Evolutionary conservation across 2,797 vertebrate genomes (phyloP).

Genomic region (Halcyon chelicuti): DNA sequence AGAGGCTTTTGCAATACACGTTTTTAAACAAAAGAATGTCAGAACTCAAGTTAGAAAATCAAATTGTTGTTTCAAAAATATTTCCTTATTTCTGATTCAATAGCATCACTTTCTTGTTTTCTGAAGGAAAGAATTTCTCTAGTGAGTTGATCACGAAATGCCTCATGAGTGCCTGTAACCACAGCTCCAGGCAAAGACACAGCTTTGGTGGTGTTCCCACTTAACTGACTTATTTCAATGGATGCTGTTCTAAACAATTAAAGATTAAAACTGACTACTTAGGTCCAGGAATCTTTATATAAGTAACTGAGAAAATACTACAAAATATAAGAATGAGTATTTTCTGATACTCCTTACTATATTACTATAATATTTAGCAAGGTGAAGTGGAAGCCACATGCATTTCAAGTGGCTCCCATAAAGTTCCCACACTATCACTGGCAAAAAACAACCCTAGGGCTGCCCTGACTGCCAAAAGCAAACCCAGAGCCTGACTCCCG

Average conservation of each 20-base stretch:
- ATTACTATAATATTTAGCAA: not conserved
- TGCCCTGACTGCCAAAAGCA: not conserved
- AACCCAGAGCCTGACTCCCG: not conserved
- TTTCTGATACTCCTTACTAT: not conserved
- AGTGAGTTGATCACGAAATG: not conserved
- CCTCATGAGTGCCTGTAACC: no score
- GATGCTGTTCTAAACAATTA: not conserved
- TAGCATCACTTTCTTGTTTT: not conserved
- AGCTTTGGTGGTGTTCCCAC: not conserved
- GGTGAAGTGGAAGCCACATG: not conserved
- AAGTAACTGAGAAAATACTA: not conserved
- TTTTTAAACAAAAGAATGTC: not conserved
- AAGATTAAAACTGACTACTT: not conserved
- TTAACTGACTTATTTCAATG: not conserved
- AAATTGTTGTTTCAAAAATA: not conserved
- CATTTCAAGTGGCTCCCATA: not conserved
- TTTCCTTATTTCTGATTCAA: not conserved
- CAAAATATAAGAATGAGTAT: not conserved
- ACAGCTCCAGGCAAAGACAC: not conserved
- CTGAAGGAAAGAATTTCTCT: not conserved
- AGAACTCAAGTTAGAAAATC: not conserved
- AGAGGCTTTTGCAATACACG: not conserved
- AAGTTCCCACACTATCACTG: accelerated
- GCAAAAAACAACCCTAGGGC: not conserved
- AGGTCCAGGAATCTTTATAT: not conserved